Evolutionary conservation across 1,140 invertebrate genomes (phyloP), one percentile per base, ranked within the genome.

Genomic region (Aphelenchoides fujianensis): DNA sequence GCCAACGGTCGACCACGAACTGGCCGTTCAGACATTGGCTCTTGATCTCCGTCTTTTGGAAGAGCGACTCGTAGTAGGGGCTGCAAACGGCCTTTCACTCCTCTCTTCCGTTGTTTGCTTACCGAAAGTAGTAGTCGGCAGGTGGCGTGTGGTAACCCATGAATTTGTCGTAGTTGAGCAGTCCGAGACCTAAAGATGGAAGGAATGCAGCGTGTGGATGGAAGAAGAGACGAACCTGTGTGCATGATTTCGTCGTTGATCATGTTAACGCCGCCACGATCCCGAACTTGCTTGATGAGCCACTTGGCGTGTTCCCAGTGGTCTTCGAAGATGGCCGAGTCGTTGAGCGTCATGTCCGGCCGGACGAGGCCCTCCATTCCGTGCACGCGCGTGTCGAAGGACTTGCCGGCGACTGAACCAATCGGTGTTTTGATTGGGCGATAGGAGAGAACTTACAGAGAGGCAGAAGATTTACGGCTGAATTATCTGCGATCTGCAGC

Each of bases 101-200:
- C n/a, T n/a, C n/a, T n/a, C n/a, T n/a, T n/a, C n/a, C n/a, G n/a
- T n/a, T n/a, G n/a, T n/a, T n/a, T 0, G 1, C 0, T 1, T 32
- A 66, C 63, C 63, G 16, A 36, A 66, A 66, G 32, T 66, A 66
- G 32, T 36, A 66, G 31, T 66, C 7, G 34, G 63, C 32, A 19
- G 63, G 63, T 2, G 63, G 63, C 3, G 28, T 16, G 16, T 16
- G 34, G 3, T 41, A 66, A 1, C 63, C 63, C 12, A 2, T 12
- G 32, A 66, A 66, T 2, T 12, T 12, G 0, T 37, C 27, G 32
- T 66, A 66, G 31, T 37, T 30, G 28, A 66, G 23, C 2, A 66
- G 63, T 30, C 63, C 63, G 31, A 30, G 12, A 2, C 31, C n/a
- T n/a, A n/a, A n/a, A n/a, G n/a, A n/a, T n/a, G n/a, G n/a, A n/a